Evolutionary conservation across 2,113 vertebrate species (phyloP), one percentile per base, ranked within the genome.

Genomic region (Cyprinodon tularosa): DNA sequence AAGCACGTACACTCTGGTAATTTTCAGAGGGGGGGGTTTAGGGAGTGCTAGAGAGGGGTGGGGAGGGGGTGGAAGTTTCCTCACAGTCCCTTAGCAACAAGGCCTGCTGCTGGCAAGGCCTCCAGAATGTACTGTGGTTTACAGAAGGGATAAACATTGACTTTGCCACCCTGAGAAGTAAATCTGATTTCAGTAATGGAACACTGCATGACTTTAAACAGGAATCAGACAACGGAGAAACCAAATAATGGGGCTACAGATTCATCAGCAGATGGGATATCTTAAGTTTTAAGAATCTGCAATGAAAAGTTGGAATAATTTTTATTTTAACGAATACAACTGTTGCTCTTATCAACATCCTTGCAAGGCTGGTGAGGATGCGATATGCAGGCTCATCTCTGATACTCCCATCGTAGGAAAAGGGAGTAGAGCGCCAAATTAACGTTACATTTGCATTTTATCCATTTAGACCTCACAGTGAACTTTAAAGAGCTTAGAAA

Each of bases 131-230:
- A 73, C 84, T 87, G 89, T 74, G 73, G 93, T 94, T 94, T 94
- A 93, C 86, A 92, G 71, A 83, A 75, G 86, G 88, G 85, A 93
- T 93, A 93, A 94, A 94, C 92, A 94, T 81, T 77, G 84, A 86
- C 86, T 86, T 77, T 88, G 91, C 87, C 86, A 92, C 86, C 88
- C 77, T 79, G 80, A 81, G 80, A 86, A 78, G 86, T 45, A 74
- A 88, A 87, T 84, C 69, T 64, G 81, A 87, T 81, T 85, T 79
- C 77, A 90, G 85, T 73, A 85, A 89, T 73, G 85, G 84, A 77
- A 68, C 42, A 47, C 70, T 77, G 82, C 78, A 71, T 64, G 71
- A 75, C 85, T 87, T 78, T 63, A 86, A 88, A 87, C 83, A 63
- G 64, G 36, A 36, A 77, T 75, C 73, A 72, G 83, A 86, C 76